Conservation (phyloP, 2,113 vertebrate species). For the Emberiza fucata region DNA sequence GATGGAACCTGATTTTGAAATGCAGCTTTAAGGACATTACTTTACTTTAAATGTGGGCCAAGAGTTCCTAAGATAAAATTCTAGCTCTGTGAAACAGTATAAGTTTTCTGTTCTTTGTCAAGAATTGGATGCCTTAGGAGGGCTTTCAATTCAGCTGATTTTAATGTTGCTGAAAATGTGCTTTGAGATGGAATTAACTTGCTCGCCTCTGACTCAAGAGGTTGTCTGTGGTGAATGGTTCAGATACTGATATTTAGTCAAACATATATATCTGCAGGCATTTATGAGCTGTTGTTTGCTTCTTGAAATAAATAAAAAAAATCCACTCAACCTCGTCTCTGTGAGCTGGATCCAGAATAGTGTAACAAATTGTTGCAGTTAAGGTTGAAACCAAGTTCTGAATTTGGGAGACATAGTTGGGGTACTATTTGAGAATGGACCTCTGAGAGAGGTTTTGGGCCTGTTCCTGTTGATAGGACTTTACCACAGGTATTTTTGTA, state of each 20-base stretch:
- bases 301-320: neutral
- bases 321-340: accelerated
- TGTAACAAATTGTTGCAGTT: neutral
- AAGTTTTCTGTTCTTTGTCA: neutral
- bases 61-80: neutral
- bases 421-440: neutral
- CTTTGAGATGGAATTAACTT: neutral
- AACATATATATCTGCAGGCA: neutral
- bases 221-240: neutral
- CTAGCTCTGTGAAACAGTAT: neutral
- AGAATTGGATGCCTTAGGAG: neutral
- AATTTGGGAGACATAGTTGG: neutral
- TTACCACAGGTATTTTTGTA: accelerated
- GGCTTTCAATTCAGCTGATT: neutral
- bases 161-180: neutral
- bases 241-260: neutral
- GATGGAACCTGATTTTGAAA: neutral
- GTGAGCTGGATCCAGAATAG: neutral
- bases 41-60: neutral
- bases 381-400: neutral
- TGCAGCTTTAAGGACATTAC: neutral
- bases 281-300: neutral
- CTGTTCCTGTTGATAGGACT: neutral
- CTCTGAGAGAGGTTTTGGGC: neutral
- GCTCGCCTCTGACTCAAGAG: neutral